Conservation (phyloP, 2,113 vertebrate genomes). For the Percopsis transmontana region DNA sequence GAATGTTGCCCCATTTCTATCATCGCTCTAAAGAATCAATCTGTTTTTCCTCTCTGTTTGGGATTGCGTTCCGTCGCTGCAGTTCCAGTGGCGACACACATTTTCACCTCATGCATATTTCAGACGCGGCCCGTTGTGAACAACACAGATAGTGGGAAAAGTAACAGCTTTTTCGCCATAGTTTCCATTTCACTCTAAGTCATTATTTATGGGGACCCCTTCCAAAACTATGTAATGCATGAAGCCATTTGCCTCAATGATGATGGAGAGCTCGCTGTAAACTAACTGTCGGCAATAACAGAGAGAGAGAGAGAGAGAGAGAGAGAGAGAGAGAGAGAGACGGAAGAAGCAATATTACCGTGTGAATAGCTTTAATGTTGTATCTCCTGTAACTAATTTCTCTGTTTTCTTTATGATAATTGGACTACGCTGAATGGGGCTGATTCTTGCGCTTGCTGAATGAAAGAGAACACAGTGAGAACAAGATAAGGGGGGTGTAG, state of each 20-base stretch:
- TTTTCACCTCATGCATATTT: conserved; percentile 70
- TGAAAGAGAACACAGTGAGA: no score
- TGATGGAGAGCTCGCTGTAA: conserved; percentile 55
- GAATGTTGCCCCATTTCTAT: conserved; percentile 36
- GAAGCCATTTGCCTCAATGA: conserved; percentile 52
- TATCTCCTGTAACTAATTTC: neutral
- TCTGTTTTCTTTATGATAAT: neutral
- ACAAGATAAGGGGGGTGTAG: no score
- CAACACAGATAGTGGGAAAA: conserved; percentile 44
- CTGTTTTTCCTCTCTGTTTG: conserved; percentile 1
- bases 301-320: conserved; percentile 1
- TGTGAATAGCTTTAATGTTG: neutral
- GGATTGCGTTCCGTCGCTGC: conserved; percentile 6
- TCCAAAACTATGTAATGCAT: conserved; percentile 58
- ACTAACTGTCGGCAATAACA: conserved; percentile 41
- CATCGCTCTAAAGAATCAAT: conserved; percentile 37
- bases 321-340: conserved; percentile 4
- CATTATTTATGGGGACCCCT: conserved; percentile 61
- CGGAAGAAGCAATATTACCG: neutral
- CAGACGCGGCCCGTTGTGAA: conserved; percentile 51
- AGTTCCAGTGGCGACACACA: conserved; percentile 38
- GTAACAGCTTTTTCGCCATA: conserved; percentile 54
- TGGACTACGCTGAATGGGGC: no score
- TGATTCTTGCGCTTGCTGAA: no score
- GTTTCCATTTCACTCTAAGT: conserved; percentile 59